Percentiles rank a stretch among this genome's conserved stretches.
phyloP scores from a whole-genome alignment of 2,797 vertebrate species.

The Okamejei kenojei region DNA sequence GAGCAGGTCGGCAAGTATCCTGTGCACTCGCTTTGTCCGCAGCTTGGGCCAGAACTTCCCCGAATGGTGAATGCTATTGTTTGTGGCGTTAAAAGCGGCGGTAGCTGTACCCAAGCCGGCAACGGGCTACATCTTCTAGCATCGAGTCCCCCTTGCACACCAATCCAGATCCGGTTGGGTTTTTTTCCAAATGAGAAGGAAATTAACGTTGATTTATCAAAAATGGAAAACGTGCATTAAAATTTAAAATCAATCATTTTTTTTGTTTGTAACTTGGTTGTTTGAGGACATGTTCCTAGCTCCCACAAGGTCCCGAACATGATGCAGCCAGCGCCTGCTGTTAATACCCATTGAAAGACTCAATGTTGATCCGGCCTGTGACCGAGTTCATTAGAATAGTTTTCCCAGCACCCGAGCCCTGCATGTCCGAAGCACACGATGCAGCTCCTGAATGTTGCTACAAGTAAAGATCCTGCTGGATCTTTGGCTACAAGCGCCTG shows the following conservation, averaged over 20 bases:
- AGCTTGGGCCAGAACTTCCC: no score
- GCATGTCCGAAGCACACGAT: neutral
- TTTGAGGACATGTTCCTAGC: no score
- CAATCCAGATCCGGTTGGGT: neutral
- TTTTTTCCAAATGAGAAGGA: neutral
- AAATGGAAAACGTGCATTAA: no score
- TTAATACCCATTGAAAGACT: neutral
- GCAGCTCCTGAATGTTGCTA: neutral
- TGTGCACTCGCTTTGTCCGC: neutral
- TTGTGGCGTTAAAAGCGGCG: neutral
- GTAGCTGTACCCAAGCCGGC: neutral
- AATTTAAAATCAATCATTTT: neutral
- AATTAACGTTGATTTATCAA: neutral
- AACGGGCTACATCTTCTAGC: neutral
- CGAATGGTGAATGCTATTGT: neutral
- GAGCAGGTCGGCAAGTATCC: no score
- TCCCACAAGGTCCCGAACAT: neutral
- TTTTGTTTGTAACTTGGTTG: neutral
- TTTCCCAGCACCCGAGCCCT: no score
- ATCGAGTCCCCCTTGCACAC: neutral
- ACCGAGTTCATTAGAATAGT: neutral
- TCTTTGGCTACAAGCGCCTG: neutral
- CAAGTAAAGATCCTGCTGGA: neutral
- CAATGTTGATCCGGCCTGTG: neutral
- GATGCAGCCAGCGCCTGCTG: no score